These are phyloP conservation scores for Oreochromis grahami DNA, from an alignment of 2,797 vertebrate species.

Conservation along the genomic window DNA sequence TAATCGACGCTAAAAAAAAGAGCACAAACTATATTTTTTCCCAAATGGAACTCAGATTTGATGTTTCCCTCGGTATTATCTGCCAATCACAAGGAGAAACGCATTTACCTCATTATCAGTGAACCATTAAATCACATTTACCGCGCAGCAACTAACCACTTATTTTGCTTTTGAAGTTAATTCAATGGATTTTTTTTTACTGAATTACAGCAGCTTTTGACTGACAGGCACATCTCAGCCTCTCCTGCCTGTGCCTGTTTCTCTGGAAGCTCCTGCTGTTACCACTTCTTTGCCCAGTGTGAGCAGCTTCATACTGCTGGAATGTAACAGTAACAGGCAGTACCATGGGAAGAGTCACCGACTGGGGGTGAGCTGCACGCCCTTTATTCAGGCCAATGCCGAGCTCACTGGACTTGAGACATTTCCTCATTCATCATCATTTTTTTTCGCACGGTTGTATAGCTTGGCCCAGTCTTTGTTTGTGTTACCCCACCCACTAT, in stretches of 20 bases:
- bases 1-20: not conserved
- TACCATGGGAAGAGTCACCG: constrained; percentile 62
- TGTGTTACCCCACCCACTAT: not conserved
- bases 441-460: not conserved
- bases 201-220: constrained; percentile 12
- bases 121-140: constrained; percentile 45
- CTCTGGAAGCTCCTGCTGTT: constrained; percentile 38
- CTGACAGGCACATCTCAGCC: not conserved
- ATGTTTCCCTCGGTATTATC: constrained; percentile 21
- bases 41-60: not conserved
- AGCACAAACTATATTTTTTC: not conserved
- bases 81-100: constrained; percentile 30
- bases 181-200: not conserved
- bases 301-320: constrained; percentile 64
- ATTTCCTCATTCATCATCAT: constrained; percentile 9
- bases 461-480: not conserved
- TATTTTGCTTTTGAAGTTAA: constrained; percentile 10
- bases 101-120: constrained; percentile 22
- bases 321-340: constrained; percentile 74
- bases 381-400: constrained; percentile 32
- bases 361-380: constrained; percentile 1
- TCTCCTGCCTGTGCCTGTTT: constrained; percentile 10
- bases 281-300: constrained; percentile 31
- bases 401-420: constrained; percentile 46
- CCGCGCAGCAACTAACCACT: not conserved